Conservation (phyloP, 2,113 vertebrate species). For the Emberiza fucata region DNA sequence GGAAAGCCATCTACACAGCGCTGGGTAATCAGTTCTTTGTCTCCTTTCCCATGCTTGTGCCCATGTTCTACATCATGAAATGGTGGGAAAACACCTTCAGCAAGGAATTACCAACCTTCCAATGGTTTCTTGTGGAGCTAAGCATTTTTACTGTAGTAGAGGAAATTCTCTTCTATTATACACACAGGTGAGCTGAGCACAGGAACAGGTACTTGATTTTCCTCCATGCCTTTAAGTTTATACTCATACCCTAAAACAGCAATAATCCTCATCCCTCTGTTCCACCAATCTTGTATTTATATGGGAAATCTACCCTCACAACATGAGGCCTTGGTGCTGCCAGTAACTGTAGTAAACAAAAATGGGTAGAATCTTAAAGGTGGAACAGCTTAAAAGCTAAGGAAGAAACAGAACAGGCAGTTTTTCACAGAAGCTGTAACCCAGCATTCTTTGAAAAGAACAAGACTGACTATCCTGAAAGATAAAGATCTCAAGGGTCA, state of each 20-base stretch:
- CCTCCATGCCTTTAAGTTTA: neutral
- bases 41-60: conserved; percentile 79
- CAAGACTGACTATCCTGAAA: neutral
- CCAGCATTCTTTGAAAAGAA: neutral
- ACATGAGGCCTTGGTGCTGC: neutral
- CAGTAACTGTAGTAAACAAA: neutral
- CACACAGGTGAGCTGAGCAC: conserved; percentile 80
- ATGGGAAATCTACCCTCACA: neutral
- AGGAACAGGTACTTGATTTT: neutral
- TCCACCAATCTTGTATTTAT: neutral
- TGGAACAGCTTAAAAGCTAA: neutral
- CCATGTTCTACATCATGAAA: conserved; percentile 70
- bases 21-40: conserved; percentile 79
- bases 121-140: conserved; percentile 85
- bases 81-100: conserved; percentile 78
- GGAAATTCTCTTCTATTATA: conserved; percentile 92
- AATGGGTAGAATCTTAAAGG: neutral
- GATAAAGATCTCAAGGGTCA: neutral
- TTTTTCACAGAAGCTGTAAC: neutral
- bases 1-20: conserved; percentile 65
- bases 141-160: conserved; percentile 76
- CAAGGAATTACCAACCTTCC: conserved; percentile 87
- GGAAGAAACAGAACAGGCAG: neutral
- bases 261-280: neutral
- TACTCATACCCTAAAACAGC: neutral